Base-by-base conservation (phyloP, 2,113 vertebrate genomes). In the Antigone vipio region DNA sequence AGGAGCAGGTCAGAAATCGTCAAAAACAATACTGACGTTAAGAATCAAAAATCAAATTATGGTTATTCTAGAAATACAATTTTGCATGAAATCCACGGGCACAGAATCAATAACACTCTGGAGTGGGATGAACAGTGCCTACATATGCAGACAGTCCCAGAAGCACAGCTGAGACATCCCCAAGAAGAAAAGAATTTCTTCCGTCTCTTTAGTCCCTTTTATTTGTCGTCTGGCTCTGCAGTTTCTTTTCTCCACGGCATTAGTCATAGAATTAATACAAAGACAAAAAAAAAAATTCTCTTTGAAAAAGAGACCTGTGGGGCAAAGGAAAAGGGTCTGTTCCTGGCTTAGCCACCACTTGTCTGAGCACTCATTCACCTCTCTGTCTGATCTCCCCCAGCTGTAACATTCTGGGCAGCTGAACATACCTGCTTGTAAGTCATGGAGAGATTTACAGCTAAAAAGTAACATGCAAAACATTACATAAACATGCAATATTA, bases 211-310 rank as follows among this genome's bases (percentile, higher is more conserved):
- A 69, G 75, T 84, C 68, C 88, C 84, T 97, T 97, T 93, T 95
- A 77, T 96, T 97, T 97, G 58, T 86, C 86, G 72, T 85, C 92
- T 87, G 66, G 62, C 71, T 95, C 59, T 95, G 91, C 79, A 47
- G 34, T 52, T 74, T 69, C 80, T 96, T 73, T 89, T 66, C 56
- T 85, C 53, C 24, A 3, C 77, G 72, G 91, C 91, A 96, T 96
- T 95, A 97, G 68, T 75, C 47, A 58, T 5, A 76, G 90, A 95
- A 97, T 92, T 95, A 97, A 90, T 85, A 85, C 87, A 90, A 93
- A 95, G 88, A 81, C 68, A 35, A 92, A 75, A 97, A 97, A 97
- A 87, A 80, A 62, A 73, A 45, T 11, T 34, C 29, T 93, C 34
- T 63, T 91, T 29, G 89, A 88, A 59, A 80, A 74, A 67, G 56